Percentiles rank a stretch among this genome's conserved stretches.
These are phyloP conservation scores for Nomia melanderi DNA, from an alignment of 1,140 invertebrate species.

Conservation along the genomic window DNA sequence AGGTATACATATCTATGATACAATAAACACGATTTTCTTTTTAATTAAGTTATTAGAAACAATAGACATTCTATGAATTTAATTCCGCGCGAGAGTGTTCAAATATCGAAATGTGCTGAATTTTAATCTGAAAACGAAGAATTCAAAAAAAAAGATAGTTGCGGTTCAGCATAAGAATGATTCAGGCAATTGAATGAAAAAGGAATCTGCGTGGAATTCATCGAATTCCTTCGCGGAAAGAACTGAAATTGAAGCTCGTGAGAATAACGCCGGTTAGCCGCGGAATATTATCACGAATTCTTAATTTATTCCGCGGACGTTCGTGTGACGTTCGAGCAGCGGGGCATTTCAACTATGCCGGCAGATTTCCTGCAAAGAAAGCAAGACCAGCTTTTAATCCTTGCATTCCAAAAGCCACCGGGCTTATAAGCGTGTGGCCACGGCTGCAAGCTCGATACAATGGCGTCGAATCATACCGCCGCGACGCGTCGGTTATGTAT, in stretches of 20 bases:
- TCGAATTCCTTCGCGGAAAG: not conserved
- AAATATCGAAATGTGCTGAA: not conserved
- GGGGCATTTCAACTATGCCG: not conserved
- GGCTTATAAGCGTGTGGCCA: slow-evolving; percentile 65
- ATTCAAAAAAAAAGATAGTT: no score
- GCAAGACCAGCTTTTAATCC: slow-evolving; percentile 65
- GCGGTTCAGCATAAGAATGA: not conserved
- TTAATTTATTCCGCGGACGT: slow-evolving; percentile 32
- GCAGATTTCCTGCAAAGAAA: slow-evolving; percentile 34
- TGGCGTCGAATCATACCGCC: slow-evolving; percentile 56
- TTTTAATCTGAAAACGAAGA: not conserved
- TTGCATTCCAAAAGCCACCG: slow-evolving; percentile 59
- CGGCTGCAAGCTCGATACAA: slow-evolving; percentile 72
- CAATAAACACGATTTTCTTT: no score
- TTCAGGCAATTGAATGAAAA: slow-evolving; percentile 18
- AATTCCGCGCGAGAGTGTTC: no score
- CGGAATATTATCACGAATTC: slow-evolving; percentile 23
- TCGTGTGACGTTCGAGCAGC: slow-evolving; percentile 8
- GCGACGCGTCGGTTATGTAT: slow-evolving; percentile 8
- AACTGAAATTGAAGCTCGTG: slow-evolving; percentile 5
- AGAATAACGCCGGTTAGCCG: not conserved
- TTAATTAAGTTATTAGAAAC: no score
- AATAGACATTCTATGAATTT: no score
- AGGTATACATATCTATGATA: no score
- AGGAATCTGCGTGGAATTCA: not conserved